These are phyloP conservation scores for Philereme vetulata DNA, from an alignment of 2,888 invertebrate species.

Conservation along the genomic window DNA sequence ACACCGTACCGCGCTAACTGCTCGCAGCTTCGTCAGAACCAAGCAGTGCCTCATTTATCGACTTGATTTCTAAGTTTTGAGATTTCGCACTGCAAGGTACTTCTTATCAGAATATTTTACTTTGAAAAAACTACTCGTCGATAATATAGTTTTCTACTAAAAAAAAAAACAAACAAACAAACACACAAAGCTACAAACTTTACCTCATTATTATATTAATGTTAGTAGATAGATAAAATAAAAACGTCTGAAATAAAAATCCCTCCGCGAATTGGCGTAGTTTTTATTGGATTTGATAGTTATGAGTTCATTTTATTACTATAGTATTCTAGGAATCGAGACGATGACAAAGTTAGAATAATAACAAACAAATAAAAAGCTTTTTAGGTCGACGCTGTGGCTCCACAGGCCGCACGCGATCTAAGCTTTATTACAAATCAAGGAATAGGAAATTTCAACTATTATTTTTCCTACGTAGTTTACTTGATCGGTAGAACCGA, in stretches of 20 bases:
- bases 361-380: slow-evolving; percentile 62
- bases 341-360: slow-evolving; percentile 23
- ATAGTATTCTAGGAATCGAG: slow-evolving; percentile 21
- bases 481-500: background rate
- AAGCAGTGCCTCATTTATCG: too few species aligned
- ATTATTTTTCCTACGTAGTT: slow-evolving; percentile 12
- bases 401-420: slow-evolving; percentile 58
- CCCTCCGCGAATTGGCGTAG: slow-evolving; percentile 5
- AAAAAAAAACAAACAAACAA: too few species aligned
- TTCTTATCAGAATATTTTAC: too few species aligned
- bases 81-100: too few species aligned
- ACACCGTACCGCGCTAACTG: too few species aligned
- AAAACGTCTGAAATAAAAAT: slow-evolving; percentile 14
- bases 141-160: too few species aligned
- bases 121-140: too few species aligned
- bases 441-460: slow-evolving; percentile 66
- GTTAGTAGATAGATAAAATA: slow-evolving; percentile 6
- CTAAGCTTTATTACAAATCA: slow-evolving; percentile 60
- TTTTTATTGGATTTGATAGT: slow-evolving; percentile 11
- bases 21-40: too few species aligned
- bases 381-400: slow-evolving; percentile 65
- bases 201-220: too few species aligned
- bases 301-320: slow-evolving; percentile 12
- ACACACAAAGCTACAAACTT: too few species aligned
- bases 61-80: too few species aligned